These are phyloP conservation scores for Drosophila asahinai DNA, from an alignment of 1,140 invertebrate genomes.

Conservation along the genomic window DNA sequence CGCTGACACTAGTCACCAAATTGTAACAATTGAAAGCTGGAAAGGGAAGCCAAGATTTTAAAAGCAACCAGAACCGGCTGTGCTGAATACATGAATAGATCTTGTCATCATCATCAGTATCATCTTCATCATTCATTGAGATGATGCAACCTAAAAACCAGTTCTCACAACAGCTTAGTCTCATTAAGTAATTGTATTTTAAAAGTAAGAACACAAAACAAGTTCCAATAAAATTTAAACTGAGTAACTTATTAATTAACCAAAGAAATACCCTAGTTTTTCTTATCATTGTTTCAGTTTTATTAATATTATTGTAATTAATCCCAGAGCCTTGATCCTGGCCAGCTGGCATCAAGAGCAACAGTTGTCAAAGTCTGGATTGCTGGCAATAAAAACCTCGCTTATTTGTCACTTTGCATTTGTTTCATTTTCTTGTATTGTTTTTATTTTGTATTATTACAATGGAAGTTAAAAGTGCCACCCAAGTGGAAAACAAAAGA, in stretches of 20 bases:
- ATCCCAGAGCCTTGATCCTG: neutral
- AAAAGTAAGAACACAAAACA: neutral
- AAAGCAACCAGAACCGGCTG: conserved; percentile 1
- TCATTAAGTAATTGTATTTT: neutral
- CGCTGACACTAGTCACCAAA: neutral
- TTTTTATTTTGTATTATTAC: conserved; percentile 15
- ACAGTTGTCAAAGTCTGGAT: conserved; percentile 10
- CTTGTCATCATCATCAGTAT: conserved; percentile 29
- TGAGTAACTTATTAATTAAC: no score
- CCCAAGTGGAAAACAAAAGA: conserved; percentile 62
- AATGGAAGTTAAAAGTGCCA: conserved; percentile 33
- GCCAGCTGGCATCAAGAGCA: conserved; percentile 1
- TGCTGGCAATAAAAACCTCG: conserved; percentile 22
- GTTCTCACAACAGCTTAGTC: conserved; percentile 3
- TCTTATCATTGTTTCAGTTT: no score
- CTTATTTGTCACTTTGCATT: conserved; percentile 47
- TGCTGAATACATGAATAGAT: conserved; percentile 25
- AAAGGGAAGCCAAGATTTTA: neutral
- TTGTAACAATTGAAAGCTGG: conserved; percentile 8
- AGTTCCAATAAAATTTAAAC: neutral
- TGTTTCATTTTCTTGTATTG: conserved; percentile 5
- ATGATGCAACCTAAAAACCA: conserved; percentile 39
- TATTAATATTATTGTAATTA: neutral
- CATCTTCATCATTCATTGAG: neutral
- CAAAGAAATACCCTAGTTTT: neutral